A percentile compares a stretch with the other conserved stretches of the same genome.
Conservation (phyloP, 2,888 invertebrate species). For the Epistrophe grossulariae region DNA sequence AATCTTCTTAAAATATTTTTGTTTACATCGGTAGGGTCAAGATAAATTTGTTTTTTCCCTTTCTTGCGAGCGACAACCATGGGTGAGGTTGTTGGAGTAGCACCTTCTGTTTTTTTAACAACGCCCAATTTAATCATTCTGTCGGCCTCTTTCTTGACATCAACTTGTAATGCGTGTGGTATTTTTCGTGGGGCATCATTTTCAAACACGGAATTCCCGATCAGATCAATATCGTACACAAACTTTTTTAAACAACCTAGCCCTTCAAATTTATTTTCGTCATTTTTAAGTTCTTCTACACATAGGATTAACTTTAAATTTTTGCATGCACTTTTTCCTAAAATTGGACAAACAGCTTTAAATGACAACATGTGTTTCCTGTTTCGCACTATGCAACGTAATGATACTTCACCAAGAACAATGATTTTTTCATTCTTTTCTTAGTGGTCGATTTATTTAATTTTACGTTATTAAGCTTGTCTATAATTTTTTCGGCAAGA, state of each 20-base stretch:
- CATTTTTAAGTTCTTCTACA: constrained; percentile 40
- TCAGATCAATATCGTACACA: constrained; percentile 44
- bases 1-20: constrained; percentile 39
- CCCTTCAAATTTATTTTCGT: constrained; percentile 48
- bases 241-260: constrained; percentile 63
- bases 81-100: constrained; percentile 36
- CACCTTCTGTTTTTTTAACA: constrained; percentile 20
- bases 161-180: no score
- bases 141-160: no score
- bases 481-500: constrained; percentile 51
- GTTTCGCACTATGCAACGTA: constrained; percentile 44
- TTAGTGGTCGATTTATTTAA: constrained; percentile 34
- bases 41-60: constrained; percentile 45
- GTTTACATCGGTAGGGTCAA: constrained; percentile 42
- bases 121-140: constrained; percentile 22
- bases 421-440: constrained; percentile 53
- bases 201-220: constrained; percentile 35
- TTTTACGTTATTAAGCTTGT: constrained; percentile 31
- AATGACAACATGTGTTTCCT: constrained; percentile 36
- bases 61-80: constrained; percentile 43
- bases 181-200: constrained; percentile 41
- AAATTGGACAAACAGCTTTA: constrained; percentile 39
- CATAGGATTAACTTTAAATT: constrained; percentile 52
- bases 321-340: constrained; percentile 61
- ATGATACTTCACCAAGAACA: constrained; percentile 50